Base-by-base conservation (phyloP, 2,888 invertebrate species). In the Rotaria macrura region DNA sequence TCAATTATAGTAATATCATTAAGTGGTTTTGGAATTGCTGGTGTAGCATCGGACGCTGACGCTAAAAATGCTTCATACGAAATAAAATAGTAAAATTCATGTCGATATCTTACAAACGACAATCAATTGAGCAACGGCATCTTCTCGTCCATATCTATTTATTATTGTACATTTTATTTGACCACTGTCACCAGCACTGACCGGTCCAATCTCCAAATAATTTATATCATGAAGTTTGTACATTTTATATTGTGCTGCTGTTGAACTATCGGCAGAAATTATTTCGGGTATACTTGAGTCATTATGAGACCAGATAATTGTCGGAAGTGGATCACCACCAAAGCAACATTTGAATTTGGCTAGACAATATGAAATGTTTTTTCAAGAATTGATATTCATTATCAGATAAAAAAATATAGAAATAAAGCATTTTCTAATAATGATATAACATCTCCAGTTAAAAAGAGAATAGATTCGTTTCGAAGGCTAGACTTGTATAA, bases 201-300 rank as follows among this genome's bases (percentile, higher is more conserved):
- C 79, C 17, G 79, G 79, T 79, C 79, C 79, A 79, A 79, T 43
- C 40, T 79, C 79, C n/a, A 79, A 79, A 43, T 79, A 79, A 79
- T 79, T 14, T 25, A 79, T 43, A 43, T 79, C 79, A 79, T 79
- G 79, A 40, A 43, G 43, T 43, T 79, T 79, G n/a, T 43, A 14
- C 43, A n/a, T 7, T 43, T 34, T 40, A 43, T 79, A 79, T 79
- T 79, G 25, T 25, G 79, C 20, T n/a, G 40, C 10, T 43, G 25
- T 43, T 79, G 40, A 40, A 25, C 43, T n/a, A 5, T 34, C 34
- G 7, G 65, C 34, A 20, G 65, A 17, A 5, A 65, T 2, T 10
- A 43, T 25, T 43, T 79, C 43, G 25, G 79, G 20, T 43, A 79
- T 25, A 43, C 43, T 25, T n/a, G 43, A 43, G 10, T 79, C 79